Conservation (phyloP, 2,113 vertebrate genomes). For the Suncus etruscus region DNA sequence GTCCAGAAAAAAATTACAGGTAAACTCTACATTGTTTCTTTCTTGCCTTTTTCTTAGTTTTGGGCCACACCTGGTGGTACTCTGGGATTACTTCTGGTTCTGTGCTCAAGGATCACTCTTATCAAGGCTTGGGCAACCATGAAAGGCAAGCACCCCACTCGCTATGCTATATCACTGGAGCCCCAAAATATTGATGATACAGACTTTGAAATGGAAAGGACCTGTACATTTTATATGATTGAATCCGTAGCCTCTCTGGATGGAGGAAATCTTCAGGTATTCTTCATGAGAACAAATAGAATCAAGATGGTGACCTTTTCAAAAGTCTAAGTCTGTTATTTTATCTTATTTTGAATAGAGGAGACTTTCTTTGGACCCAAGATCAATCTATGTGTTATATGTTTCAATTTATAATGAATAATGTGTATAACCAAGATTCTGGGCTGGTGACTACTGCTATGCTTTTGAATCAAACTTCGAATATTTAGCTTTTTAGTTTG, state of each 20-base stretch:
- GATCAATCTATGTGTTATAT: neutral
- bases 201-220: too few relatives aligned
- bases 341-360: neutral
- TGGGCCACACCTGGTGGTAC: too few relatives aligned
- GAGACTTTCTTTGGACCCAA: neutral
- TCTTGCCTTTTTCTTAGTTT: too few relatives aligned
- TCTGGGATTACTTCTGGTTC: too few relatives aligned
- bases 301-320: constrained; percentile 36
- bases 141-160: too few relatives aligned
- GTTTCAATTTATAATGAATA: constrained; percentile 52
- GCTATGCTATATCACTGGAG: too few relatives aligned
- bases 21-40: too few relatives aligned
- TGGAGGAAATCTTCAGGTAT: neutral
- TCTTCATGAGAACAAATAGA: constrained; percentile 32
- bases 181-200: too few relatives aligned
- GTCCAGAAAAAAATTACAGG: too few relatives aligned
- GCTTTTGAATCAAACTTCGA: constrained; percentile 9
- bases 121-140: too few relatives aligned
- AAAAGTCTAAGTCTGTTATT: constrained; percentile 17
- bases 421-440: neutral
- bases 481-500: neutral
- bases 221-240: too few relatives aligned
- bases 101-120: too few relatives aligned
- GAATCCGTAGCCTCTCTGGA: neutral
- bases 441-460: neutral